Conservation (phyloP, 2,113 vertebrate species). For the Hassar affinis region DNA sequence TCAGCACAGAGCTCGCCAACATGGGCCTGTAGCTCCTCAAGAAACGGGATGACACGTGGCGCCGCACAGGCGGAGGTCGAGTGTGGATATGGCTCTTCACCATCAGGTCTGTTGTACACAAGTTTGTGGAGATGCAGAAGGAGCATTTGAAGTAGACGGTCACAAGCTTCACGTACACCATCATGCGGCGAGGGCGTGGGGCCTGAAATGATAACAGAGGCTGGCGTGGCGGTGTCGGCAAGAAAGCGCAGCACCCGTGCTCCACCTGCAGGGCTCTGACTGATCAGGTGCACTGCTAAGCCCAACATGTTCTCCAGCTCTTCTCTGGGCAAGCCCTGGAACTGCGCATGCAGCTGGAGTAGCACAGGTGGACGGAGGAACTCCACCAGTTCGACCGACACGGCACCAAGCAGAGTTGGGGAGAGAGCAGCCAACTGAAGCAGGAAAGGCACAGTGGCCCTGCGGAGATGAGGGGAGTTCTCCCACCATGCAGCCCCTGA, state of each 20-base stretch:
- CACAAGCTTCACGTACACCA: constrained; percentile 86
- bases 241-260: constrained; percentile 83
- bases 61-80: constrained; percentile 62
- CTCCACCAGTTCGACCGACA: constrained; percentile 86
- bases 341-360: constrained; percentile 84
- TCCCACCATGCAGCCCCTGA: constrained; percentile 66
- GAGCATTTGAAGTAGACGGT: constrained; percentile 86
- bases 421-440: constrained; percentile 90
- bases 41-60: constrained; percentile 78
- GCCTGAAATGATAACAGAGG: constrained; percentile 85
- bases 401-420: constrained; percentile 80
- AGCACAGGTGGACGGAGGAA: constrained; percentile 80
- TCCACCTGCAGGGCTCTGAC: constrained; percentile 85
- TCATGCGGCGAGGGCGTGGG: constrained; percentile 79
- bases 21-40: constrained; percentile 82
- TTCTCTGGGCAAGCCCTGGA: constrained; percentile 78
- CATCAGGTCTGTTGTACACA: constrained; percentile 79
- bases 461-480: constrained; percentile 75
- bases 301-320: constrained; percentile 86
- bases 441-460: constrained; percentile 85
- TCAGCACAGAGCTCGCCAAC: constrained; percentile 84
- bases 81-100: constrained; percentile 61
- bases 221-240: constrained; percentile 85
- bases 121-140: constrained; percentile 88
- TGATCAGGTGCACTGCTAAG: constrained; percentile 85